Base-by-base conservation (phyloP, 1,140 invertebrate species). In the Polypedilum pembai region DNA sequence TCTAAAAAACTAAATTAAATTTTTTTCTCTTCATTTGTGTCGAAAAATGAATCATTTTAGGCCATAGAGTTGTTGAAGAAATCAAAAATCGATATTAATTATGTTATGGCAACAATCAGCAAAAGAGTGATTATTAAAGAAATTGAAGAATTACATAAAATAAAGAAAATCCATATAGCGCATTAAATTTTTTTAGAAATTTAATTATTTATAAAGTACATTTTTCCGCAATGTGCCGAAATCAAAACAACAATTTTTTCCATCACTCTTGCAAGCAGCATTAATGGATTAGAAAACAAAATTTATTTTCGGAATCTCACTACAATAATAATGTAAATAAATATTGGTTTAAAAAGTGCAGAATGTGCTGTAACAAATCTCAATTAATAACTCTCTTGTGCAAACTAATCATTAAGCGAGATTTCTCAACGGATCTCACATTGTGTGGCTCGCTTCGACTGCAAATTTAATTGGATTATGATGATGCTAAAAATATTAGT, bases 121-220 rank as follows among this genome's bases (percentile, higher is more conserved):
- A 56, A 56, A 56, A 56, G 24, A 33, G 12, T 56, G 45, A 56
- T 56, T 56, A 56, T 56, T 56, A 56, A 56, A 56, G 45, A 56
- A 56, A 56, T 56, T 56, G 45, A 56, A 56, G n/a, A 56, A 56
- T 56, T 56, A 56, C 45, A 56, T 56, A 56, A 56, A 56, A 56
- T 56, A 56, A 56, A 56, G n/a, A n/a, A 56, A 56, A 56, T 56
- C 45, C 45, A 56, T 56, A 56, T 56, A 69, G 65, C 20, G 65
- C 65, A 69, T 69, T 69, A 69, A 69, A n/a, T 56, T 56, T 41
- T 45, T 56, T 56, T 69, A 69, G 65, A 69, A 69, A 69, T 69
- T 69, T 69, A 69, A 69, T 69, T 69, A 69, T 69, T 69, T n/a
- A 12, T 56, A 56, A 56, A 56, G n/a, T 56, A 56, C 45, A 56